Evolutionary conservation across 2,888 invertebrate genomes (phyloP).

Genomic region (Serrognathus titanus): DNA sequence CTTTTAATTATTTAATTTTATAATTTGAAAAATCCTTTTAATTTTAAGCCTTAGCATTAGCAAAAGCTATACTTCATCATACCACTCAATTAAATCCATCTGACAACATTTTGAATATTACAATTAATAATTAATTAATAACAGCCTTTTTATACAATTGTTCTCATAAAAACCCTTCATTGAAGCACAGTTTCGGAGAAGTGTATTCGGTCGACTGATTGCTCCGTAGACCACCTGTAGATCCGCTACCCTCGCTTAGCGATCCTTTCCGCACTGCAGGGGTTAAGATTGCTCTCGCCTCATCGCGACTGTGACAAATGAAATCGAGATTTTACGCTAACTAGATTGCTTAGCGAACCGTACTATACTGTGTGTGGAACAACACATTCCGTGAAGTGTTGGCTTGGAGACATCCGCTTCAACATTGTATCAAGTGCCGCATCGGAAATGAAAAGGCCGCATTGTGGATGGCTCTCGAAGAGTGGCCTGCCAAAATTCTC

Average conservation of each 20-base stretch:
- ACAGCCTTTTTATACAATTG: too few relatives aligned
- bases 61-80: too few relatives aligned
- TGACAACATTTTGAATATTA: too few relatives aligned
- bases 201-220: conserved; percentile 15
- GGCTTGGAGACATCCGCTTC: conserved; percentile 19
- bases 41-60: too few relatives aligned
- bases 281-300: conserved; percentile 30
- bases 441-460: neutral
- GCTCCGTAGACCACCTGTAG: conserved; percentile 30
- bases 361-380: conserved; percentile 19
- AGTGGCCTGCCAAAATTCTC: conserved; percentile 4
- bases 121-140: too few relatives aligned
- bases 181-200: conserved; percentile 16
- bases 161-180: neutral
- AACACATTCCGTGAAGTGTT: conserved; percentile 8
- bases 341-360: conserved; percentile 36
- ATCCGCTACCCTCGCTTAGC: conserved; percentile 28
- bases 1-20: too few relatives aligned
- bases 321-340: conserved; percentile 34
- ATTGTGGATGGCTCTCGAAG: neutral
- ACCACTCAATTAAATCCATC: too few relatives aligned
- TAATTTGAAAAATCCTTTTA: too few relatives aligned
- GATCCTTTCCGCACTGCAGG: conserved; percentile 32
- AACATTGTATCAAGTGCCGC: conserved; percentile 1
- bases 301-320: conserved; percentile 31